Conservation (phyloP, 1,140 invertebrate genomes). For the Pseudomyrmex cubaensis region DNA sequence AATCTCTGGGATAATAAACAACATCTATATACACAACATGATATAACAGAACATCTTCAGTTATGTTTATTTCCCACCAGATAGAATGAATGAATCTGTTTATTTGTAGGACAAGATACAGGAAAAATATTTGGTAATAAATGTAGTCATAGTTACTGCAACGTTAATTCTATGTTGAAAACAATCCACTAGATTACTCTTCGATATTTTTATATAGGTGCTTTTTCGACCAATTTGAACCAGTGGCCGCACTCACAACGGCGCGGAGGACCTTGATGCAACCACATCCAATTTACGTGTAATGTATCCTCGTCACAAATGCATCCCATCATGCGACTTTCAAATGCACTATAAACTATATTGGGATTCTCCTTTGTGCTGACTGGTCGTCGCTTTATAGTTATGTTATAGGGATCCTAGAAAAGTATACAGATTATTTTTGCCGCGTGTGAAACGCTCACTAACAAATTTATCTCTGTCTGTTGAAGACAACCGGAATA, state of each 20-base stretch:
- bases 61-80: slow-evolving; percentile 27
- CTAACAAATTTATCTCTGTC: neutral
- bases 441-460: too few relatives aligned
- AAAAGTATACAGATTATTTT: slow-evolving; percentile 37
- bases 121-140: slow-evolving; percentile 53
- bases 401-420: slow-evolving; percentile 95
- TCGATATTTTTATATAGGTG: slow-evolving; percentile 86
- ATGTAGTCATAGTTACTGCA: slow-evolving; percentile 72
- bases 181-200: slow-evolving; percentile 78
- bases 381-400: slow-evolving; percentile 90
- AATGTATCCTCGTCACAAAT: slow-evolving; percentile 97
- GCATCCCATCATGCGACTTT: slow-evolving; percentile 96
- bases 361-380: slow-evolving; percentile 95
- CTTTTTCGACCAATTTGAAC: slow-evolving; percentile 95
- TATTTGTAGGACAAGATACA: slow-evolving; percentile 22
- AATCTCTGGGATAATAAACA: neutral
- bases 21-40: neutral
- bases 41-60: slow-evolving; percentile 27
- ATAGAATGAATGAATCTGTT: slow-evolving; percentile 6
- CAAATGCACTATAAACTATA: slow-evolving; percentile 94
- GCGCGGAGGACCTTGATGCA: slow-evolving; percentile 94
- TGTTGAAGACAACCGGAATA: neutral
- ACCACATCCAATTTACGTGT: slow-evolving; percentile 96
- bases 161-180: slow-evolving; percentile 79
- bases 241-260: slow-evolving; percentile 98